These are phyloP conservation scores for Hyposmocoma kahamanoa DNA, from an alignment of 1,140 invertebrate species.

Conservation along the genomic window DNA sequence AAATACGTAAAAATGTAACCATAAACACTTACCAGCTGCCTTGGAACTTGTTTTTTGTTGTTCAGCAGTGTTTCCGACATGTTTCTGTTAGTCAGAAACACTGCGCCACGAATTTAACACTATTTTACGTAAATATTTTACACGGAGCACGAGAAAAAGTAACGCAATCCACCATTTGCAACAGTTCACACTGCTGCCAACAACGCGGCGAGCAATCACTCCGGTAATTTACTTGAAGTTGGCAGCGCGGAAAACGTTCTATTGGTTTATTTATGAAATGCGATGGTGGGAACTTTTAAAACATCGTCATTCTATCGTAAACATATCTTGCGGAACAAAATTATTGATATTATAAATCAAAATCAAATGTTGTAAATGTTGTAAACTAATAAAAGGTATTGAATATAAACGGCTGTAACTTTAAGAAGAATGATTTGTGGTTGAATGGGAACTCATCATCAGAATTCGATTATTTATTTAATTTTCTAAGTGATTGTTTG, in stretches of 20 bases:
- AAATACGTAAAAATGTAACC: conserved; percentile 68
- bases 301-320: conserved; percentile 22
- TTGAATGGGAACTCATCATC: too few species aligned
- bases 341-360: too few species aligned
- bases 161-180: conserved; percentile 74
- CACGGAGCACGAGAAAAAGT: conserved; percentile 72
- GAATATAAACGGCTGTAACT: too few species aligned
- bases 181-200: conserved; percentile 70
- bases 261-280: conserved; percentile 59
- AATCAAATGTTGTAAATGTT: too few species aligned
- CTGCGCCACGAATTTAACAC: conserved; percentile 66
- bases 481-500: too few species aligned
- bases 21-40: conserved; percentile 72
- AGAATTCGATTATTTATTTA: too few species aligned
- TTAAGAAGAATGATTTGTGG: too few species aligned
- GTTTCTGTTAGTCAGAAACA: conserved; percentile 67
- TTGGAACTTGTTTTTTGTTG: conserved; percentile 70
- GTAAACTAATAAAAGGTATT: too few species aligned
- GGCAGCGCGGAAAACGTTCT: conserved; percentile 31
- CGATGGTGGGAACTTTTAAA: conserved; percentile 44
- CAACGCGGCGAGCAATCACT: conserved; percentile 52
- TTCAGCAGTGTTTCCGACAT: conserved; percentile 74
- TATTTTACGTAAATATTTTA: conserved; percentile 75
- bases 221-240: conserved; percentile 47
- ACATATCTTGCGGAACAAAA: too few species aligned